Evolutionary conservation across 2,113 vertebrate species (phyloP).

Genomic region (Eclectus roratus): DNA sequence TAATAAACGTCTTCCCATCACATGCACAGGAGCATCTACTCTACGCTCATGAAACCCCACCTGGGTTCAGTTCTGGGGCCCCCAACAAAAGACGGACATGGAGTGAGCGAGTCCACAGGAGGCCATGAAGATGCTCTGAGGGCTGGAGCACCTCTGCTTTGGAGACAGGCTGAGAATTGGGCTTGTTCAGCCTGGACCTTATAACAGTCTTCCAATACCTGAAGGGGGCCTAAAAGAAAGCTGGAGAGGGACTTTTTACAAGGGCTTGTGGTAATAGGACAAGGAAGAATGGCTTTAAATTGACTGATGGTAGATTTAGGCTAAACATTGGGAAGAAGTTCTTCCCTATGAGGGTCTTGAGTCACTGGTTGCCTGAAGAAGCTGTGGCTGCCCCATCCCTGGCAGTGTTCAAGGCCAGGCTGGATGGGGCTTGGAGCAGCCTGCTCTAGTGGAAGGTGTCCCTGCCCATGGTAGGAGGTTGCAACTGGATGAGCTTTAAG

Average conservation of each 20-base stretch:
- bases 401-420: background rate
- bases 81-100: background rate
- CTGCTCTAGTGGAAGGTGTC: background rate
- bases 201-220: background rate
- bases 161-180: background rate
- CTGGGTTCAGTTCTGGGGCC: background rate
- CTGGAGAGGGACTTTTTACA: background rate
- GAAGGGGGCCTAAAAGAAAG: background rate
- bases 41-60: background rate
- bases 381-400: background rate
- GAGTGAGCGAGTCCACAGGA: background rate
- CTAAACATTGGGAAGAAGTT: background rate
- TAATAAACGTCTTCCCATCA: slow-evolving; percentile 35
- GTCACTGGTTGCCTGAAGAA: background rate
- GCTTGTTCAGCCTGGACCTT: background rate
- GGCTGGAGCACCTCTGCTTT: background rate
- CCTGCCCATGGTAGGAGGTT: background rate
- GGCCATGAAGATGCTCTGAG: background rate
- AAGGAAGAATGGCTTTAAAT: background rate
- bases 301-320: background rate
- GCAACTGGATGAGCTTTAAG: background rate
- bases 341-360: background rate
- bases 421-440: background rate
- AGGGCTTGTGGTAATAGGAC: background rate
- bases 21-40: background rate